phyloP scores from a whole-genome alignment of 2,797 vertebrate genomes.

The Microchirus variegatus region DNA sequence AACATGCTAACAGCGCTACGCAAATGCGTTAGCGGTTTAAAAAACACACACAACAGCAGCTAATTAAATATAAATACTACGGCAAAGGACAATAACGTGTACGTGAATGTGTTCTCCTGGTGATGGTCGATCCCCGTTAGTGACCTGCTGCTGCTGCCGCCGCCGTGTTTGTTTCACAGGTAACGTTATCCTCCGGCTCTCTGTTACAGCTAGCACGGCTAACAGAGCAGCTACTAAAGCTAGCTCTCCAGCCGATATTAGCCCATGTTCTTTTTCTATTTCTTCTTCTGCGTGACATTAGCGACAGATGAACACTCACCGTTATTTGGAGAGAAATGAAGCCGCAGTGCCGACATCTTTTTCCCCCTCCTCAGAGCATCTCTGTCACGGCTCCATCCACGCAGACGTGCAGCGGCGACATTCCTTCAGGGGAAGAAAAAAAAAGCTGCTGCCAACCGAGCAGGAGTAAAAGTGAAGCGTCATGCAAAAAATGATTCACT shows the following conservation, averaged over 20 bases:
- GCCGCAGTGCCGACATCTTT: constrained; percentile 40
- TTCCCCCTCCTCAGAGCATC: constrained; percentile 41
- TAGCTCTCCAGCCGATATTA: constrained; percentile 48
- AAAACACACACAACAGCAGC: too few species aligned
- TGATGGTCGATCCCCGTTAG: too few species aligned
- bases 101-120: background rate
- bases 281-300: background rate
- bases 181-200: constrained; percentile 54
- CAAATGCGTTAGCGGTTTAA: background rate
- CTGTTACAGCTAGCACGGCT: background rate
- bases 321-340: constrained; percentile 2
- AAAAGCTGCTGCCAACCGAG: constrained; percentile 3
- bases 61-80: background rate
- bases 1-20: background rate
- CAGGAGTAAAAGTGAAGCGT: background rate
- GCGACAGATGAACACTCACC: constrained; percentile 53
- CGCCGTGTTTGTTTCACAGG: background rate
- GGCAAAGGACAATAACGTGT: background rate
- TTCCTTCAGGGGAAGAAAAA: constrained; percentile 69
- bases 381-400: constrained; percentile 57
- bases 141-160: too few species aligned
- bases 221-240: constrained; percentile 4
- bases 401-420: constrained; percentile 45
- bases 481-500: fast-evolving
- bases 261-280: constrained; percentile 28